These are phyloP conservation scores for Cyprinodon brontotheroides DNA, from an alignment of 2,113 vertebrate species.

Conservation along the genomic window DNA sequence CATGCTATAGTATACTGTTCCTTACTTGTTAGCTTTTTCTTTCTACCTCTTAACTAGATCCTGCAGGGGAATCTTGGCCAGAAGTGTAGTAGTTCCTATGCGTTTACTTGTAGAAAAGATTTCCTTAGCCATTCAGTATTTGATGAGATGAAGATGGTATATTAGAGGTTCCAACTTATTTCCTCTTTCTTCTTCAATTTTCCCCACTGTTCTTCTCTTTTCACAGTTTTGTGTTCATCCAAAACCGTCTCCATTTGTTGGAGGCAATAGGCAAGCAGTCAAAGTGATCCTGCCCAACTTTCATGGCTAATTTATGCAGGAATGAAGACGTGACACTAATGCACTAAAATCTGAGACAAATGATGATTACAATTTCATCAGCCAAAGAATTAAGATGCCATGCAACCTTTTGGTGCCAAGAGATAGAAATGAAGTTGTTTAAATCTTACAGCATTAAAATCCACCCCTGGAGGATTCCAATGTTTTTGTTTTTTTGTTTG, in stretches of 20 bases:
- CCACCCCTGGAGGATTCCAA: neutral
- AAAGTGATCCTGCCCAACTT: neutral
- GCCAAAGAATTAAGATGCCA: neutral
- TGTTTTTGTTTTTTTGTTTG: neutral
- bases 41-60: neutral
- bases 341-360: neutral
- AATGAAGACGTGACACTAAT: neutral
- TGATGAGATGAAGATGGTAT: neutral
- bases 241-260: neutral
- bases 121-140: neutral
- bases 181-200: neutral
- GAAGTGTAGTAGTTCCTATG: neutral
- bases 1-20: neutral
- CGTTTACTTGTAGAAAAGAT: neutral
- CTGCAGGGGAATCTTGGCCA: neutral
- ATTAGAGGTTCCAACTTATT: neutral
- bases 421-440: neutral
- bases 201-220: neutral
- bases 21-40: no score
- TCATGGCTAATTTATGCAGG: neutral
- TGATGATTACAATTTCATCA: neutral
- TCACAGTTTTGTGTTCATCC: neutral
- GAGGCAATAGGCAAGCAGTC: neutral
- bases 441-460: neutral
- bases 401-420: neutral